Evolutionary conservation across 2,113 vertebrate species (phyloP).

Genomic region (Leptocoma aspasia): DNA sequence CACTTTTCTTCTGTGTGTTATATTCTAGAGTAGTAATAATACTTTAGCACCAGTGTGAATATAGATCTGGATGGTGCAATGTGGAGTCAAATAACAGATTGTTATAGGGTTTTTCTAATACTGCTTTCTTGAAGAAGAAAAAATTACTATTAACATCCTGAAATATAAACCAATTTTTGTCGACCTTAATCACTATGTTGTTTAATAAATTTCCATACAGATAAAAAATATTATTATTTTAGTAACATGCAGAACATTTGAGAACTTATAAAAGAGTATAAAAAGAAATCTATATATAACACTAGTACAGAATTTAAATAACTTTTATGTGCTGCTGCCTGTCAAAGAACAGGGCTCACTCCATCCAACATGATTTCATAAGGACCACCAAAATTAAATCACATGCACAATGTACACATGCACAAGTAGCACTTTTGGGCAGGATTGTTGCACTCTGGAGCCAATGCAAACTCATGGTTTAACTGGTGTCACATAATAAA

Average conservation of each 20-base stretch:
- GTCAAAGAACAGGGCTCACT: not conserved
- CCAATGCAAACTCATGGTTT: not conserved
- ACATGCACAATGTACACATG: not conserved
- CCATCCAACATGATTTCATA: not conserved
- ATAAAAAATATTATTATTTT: not conserved
- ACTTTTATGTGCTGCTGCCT: not conserved
- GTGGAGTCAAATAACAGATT: not conserved
- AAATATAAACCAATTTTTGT: not conserved
- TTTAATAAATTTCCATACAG: not conserved
- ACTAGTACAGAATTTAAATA: not conserved
- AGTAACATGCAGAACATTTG: not conserved
- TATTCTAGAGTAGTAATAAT: not conserved
- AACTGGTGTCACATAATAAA: not conserved
- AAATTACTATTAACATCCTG: not conserved
- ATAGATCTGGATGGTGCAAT: not conserved
- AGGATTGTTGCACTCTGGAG: not conserved
- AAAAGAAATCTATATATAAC: not conserved
- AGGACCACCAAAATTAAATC: not conserved
- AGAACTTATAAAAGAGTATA: not conserved
- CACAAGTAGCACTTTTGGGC: not conserved
- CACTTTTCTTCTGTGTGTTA: not conserved
- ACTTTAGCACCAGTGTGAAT: not conserved
- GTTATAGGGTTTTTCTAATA: not conserved
- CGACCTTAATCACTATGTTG: not conserved
- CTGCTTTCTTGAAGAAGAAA: not conserved